Conservation (phyloP, 1,140 invertebrate species). For the Calycopis cecrops region DNA sequence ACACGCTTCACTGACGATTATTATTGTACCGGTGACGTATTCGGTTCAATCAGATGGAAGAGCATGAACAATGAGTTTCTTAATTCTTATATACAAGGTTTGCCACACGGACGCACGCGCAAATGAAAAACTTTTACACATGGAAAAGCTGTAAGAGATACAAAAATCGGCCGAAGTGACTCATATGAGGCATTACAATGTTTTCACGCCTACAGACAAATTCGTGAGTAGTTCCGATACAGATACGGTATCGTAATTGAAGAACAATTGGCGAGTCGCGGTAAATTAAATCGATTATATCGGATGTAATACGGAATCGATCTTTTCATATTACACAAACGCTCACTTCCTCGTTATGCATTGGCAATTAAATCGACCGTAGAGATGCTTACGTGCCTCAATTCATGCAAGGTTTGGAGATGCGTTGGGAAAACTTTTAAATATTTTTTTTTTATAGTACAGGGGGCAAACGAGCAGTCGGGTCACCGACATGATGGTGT, state of each 20-base stretch:
- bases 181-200: no score
- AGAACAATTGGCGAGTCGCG: neutral
- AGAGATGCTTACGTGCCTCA: neutral
- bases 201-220: neutral
- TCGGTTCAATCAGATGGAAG: neutral
- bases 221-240: neutral
- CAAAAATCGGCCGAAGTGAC: no score
- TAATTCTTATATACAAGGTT: no score
- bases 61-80: constrained; percentile 6
- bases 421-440: no score
- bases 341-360: neutral
- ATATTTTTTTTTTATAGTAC: no score
- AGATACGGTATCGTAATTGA: neutral
- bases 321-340: neutral
- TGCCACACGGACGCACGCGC: no score
- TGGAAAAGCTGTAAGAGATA: no score
- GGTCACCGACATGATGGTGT: no score
- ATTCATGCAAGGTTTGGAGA: neutral
- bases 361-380: neutral
- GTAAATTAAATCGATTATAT: constrained; percentile 1
- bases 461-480: no score
- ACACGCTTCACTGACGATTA: constrained; percentile 16
- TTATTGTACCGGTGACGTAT: constrained; percentile 8
- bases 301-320: constrained; percentile 1
- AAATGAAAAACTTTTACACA: no score